Evolutionary conservation across 2,113 vertebrate genomes (phyloP), one percentile per base, ranked within the genome.

Genomic region (Chrysochloris asiatica): DNA sequence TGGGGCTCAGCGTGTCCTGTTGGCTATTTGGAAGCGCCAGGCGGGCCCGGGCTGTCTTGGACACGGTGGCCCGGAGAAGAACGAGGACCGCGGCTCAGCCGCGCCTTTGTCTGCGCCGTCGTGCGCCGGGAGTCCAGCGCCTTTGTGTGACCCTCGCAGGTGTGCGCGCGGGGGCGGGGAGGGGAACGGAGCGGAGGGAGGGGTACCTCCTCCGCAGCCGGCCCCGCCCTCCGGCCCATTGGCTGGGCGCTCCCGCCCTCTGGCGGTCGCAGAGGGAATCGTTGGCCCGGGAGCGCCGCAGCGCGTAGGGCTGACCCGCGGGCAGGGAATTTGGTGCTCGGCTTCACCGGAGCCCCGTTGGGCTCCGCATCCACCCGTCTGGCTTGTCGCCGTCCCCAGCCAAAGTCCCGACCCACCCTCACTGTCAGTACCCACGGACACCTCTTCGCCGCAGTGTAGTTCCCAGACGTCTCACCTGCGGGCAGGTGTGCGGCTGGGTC

Each of bases 31-130:
- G 86, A 90, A 54, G 47, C 30, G 24, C 54, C 63, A 33, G 59
- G 56, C 24, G 1, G 92, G 54, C 54, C 43, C 41, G 22, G 30
- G 82, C 41, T n/a, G 69, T 71, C 75, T 67, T 28, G 6, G 45
- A 19, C 33, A 13, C 24, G 1, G 67, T 19, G 75, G 41, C 79
- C 3, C 17, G 88, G 47, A 52, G 26, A 36, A 71, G 54, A 59
- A 78, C 56, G 47, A 47, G 92, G 76, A n/a, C 78, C 54, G 91
- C n/a, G 5, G n/a, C n/a, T 69, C 1, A 4, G 56, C 88, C 75
- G 83, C 33, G 90, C 94, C 95, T 96, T 96, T 96, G 96, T 96
- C 80, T 95, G 93, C 75, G 22, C 69, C 95, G 94, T 95, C 91
- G 93, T 95, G 97, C 94, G 97, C 97, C 52, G 9, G 19, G 90